These are phyloP conservation scores for Anastrepha obliqua DNA, from an alignment of 1,140 invertebrate genomes.

Conservation along the genomic window DNA sequence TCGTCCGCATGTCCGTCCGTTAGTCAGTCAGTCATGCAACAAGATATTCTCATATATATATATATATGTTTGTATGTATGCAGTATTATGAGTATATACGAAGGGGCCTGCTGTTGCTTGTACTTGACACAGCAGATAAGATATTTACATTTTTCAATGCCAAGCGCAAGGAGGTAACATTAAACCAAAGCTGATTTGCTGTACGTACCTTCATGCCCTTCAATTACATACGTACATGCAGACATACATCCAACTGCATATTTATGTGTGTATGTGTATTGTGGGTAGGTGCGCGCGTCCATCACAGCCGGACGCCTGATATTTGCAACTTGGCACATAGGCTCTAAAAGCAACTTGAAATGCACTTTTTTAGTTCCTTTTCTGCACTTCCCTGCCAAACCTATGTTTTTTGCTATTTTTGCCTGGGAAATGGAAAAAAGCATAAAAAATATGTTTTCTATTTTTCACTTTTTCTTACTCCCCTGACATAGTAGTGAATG, in stretches of 20 bases:
- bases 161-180: constrained; percentile 67
- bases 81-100: neutral
- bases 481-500: constrained; percentile 9
- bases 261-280: neutral
- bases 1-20: neutral
- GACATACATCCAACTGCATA: neutral
- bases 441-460: neutral
- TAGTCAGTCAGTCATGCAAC: neutral
- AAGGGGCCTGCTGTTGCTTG: neutral
- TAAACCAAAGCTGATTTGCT: constrained; percentile 53
- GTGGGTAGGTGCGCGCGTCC: neutral
- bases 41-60: neutral
- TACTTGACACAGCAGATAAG: constrained; percentile 4
- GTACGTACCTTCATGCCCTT: constrained; percentile 14
- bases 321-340: neutral
- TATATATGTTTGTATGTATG: neutral
- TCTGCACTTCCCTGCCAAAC: neutral
- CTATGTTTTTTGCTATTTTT: neutral
- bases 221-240: constrained; percentile 24
- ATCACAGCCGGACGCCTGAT: neutral
- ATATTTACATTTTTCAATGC: constrained; percentile 65
- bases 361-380: neutral
- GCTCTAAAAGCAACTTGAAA: neutral
- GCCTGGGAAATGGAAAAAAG: neutral
- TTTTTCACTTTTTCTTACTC: constrained; percentile 33